Evolutionary conservation across 2,888 invertebrate genomes (phyloP).

Genomic region (Phortica okadai): DNA sequence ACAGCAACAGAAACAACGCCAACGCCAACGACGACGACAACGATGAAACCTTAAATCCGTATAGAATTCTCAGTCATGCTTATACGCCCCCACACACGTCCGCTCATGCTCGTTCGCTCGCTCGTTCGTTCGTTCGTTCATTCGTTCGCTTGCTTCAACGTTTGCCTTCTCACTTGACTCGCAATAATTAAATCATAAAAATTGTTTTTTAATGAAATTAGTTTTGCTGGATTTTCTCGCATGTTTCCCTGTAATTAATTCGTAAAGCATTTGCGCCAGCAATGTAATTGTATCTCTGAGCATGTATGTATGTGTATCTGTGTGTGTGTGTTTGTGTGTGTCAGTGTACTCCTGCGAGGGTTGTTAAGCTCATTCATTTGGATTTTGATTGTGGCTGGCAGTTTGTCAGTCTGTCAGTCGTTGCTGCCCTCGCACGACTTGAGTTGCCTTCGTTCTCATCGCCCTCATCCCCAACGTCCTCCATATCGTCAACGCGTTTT

Average conservation of each 20-base stretch:
- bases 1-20: not conserved
- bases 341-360: not conserved
- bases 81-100: not conserved
- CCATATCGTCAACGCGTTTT: not conserved
- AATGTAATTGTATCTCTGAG: not conserved
- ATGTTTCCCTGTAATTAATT: constrained; percentile 52
- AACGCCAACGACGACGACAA: not conserved
- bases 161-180: constrained; percentile 32
- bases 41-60: not conserved
- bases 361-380: constrained; percentile 24
- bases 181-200: constrained; percentile 65
- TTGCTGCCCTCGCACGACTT: not conserved
- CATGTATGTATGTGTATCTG: not conserved
- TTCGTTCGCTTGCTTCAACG: not conserved
- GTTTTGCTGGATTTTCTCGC: constrained; percentile 49
- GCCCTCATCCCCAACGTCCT: not conserved
- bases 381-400: constrained; percentile 34
- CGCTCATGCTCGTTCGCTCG: not conserved
- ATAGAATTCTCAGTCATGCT: not conserved
- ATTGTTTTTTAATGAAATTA: constrained; percentile 62
- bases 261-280: constrained; percentile 28
- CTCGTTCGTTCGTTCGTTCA: not conserved
- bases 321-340: not conserved
- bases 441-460: not conserved
- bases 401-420: constrained; percentile 39